Base-by-base conservation (phyloP, 2,113 vertebrate genomes). In the Caretta caretta region DNA sequence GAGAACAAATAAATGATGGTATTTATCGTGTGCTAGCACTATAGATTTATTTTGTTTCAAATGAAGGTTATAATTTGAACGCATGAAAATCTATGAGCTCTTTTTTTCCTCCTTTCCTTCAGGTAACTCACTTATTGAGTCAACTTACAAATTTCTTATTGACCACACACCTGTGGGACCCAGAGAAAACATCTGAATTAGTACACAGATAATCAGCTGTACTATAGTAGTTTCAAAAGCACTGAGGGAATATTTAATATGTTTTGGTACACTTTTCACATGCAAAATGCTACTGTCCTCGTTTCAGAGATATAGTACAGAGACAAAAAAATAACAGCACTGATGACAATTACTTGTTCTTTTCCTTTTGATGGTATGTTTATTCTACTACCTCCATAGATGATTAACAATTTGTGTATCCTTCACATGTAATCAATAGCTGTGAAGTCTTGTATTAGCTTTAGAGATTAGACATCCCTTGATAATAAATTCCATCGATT, bases 401-500 rank as follows among this genome's bases (percentile, higher is more conserved):
- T 98, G 98, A 99, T 98, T 98, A 98, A 98, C 97, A 98, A 97
- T 96, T 98, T 97, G 97, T 93, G 78, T 93, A 98, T 97, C 98
- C 97, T 98, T 98, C 98, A 97, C 93, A 94, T 93, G 96, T 96
- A 98, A 99, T 99, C 99, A 98, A 99, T 99, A 98, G 94, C 88
- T 95, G 96, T 90, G 88, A 98, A 98, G 96, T 97, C 96, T 98
- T 96, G 89, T 98, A 98, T 98, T 98, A 98, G 97, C 94, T 98
- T 98, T 97, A 97, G 96, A 98, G 98, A 99, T 98, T 98, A 99
- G 97, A 98, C 89, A 97, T 98, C 94, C 89, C 97, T 93, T 97
- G 97, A 98, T 98, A 99, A 99, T 98, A 99, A 99, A 99, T 99
- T 98, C 97, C 91, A 99, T 98, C 92, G 98, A 99, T 99, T 98